These are phyloP conservation scores for Tribolium freemani DNA, from an alignment of 2,888 invertebrate genomes.

Conservation along the genomic window DNA sequence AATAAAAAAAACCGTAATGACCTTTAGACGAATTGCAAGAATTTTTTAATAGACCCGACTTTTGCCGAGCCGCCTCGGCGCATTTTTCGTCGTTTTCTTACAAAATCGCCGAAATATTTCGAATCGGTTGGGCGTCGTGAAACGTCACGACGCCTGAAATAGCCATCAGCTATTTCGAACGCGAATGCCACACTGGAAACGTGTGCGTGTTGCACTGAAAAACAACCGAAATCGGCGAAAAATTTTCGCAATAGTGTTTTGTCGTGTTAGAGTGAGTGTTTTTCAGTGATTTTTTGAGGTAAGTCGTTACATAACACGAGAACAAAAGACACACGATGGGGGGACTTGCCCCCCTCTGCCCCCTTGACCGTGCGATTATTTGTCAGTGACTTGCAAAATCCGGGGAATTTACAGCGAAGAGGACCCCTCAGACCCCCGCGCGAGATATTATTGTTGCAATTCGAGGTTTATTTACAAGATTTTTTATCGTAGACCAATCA, in stretches of 20 bases:
- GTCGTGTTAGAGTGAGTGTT: neutral
- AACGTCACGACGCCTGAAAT: slow-evolving; percentile 52
- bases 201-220: slow-evolving; percentile 48
- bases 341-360: no score
- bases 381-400: neutral
- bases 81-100: slow-evolving; percentile 15
- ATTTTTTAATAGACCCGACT: no score
- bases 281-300: no score
- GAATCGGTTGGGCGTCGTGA: slow-evolving; percentile 47
- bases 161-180: slow-evolving; percentile 57
- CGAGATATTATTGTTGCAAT: no score
- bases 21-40: no score
- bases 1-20: no score
- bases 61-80: neutral
- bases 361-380: neutral
- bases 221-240: slow-evolving; percentile 38
- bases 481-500: slow-evolving; percentile 4
- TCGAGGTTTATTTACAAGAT: neutral
- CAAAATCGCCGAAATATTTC: slow-evolving; percentile 49
- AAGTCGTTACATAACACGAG: no score
- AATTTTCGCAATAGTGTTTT: neutral
- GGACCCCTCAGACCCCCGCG: no score
- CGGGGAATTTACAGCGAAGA: neutral
- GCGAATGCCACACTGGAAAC: slow-evolving; percentile 55
- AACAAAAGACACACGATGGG: no score